Conservation (phyloP, 2,797 vertebrate genomes). For the Acanthis flammea region DNA sequence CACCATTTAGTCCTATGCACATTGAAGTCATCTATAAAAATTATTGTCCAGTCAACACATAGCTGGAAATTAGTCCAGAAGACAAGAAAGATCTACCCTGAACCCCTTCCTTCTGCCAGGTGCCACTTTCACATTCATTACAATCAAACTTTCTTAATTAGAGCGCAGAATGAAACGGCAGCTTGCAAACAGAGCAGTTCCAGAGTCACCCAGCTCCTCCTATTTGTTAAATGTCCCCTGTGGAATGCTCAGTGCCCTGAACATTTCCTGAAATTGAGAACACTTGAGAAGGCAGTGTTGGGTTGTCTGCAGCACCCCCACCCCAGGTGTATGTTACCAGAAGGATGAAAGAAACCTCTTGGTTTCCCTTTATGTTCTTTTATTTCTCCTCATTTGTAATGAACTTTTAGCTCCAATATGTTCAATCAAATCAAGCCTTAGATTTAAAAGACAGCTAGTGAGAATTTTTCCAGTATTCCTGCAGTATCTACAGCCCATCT, state of each 20-base stretch:
- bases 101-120: neutral
- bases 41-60: neutral
- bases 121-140: neutral
- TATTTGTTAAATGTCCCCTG: neutral
- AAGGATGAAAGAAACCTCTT: neutral
- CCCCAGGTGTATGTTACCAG: rapidly evolving
- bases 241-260: neutral
- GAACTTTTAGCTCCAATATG: neutral
- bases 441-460: neutral
- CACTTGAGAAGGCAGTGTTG: neutral
- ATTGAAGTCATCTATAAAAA: neutral
- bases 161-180: neutral
- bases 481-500: neutral
- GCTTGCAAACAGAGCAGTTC: neutral
- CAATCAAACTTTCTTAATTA: neutral
- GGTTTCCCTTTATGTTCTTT: neutral
- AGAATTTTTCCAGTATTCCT: neutral
- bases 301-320: neutral
- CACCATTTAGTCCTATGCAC: neutral
- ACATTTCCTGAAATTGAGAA: neutral
- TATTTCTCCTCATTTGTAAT: neutral
- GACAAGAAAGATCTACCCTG: neutral
- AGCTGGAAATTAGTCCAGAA: neutral
- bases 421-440: neutral
- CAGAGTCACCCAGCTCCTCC: neutral